phyloP scores from a whole-genome alignment of 2,113 vertebrate species.

The Sterna hirundo region DNA sequence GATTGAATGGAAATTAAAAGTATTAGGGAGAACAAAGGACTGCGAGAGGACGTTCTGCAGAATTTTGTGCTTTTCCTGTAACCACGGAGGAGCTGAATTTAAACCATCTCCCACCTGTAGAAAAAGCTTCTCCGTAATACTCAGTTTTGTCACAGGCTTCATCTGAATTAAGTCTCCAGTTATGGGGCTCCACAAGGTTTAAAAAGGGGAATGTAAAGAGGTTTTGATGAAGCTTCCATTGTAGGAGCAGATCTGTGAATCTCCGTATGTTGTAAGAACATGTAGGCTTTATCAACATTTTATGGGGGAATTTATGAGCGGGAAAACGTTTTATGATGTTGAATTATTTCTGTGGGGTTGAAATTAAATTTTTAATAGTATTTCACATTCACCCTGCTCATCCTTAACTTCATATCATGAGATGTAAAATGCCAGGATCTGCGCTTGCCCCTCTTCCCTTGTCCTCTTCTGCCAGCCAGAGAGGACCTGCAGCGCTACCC shows the following conservation, averaged over 20 bases:
- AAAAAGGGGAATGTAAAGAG: background rate
- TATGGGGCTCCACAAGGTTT: background rate
- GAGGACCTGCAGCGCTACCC: background rate
- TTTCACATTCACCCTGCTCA: background rate
- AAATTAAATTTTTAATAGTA: background rate
- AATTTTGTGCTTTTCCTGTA: background rate
- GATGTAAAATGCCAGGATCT: background rate
- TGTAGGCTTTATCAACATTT: background rate
- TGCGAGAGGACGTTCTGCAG: background rate
- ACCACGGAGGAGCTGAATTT: fast-evolving
- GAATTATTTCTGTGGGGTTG: background rate
- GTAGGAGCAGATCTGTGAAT: background rate
- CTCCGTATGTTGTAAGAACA: background rate
- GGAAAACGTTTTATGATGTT: background rate
- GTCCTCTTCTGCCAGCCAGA: background rate
- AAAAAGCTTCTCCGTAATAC: background rate
- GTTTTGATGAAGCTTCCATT: background rate
- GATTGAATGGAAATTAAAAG: background rate
- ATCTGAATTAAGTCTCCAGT: background rate
- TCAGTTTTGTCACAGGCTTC: background rate
- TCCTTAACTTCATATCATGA: background rate
- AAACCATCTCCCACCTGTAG: background rate
- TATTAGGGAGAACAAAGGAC: background rate
- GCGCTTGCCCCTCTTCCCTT: background rate
- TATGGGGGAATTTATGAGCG: background rate